Evolutionary conservation across 2,113 vertebrate species (phyloP).

Genomic region (Poecile atricapillus): DNA sequence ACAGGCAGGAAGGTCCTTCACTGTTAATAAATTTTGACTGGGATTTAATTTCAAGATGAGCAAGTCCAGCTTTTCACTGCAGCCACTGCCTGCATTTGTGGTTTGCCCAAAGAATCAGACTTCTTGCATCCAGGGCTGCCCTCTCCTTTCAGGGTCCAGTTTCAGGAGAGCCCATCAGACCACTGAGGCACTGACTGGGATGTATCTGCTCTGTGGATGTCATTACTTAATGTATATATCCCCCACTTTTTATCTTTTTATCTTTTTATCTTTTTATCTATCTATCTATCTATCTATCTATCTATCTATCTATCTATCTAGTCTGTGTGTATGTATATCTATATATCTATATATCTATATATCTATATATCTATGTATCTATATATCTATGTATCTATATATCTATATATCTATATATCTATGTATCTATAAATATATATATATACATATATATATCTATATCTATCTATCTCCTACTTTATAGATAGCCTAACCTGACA

Average conservation of each 20-base stretch:
- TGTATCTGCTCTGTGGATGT: not conserved
- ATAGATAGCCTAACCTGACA: not conserved
- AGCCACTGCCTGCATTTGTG: not conserved
- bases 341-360: too few species aligned
- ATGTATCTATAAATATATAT: not conserved
- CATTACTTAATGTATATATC: not conserved
- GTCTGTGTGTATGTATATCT: too few species aligned
- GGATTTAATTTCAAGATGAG: not conserved
- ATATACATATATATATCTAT: not conserved
- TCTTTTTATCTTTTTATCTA: not conserved
- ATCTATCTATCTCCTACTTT: not conserved
- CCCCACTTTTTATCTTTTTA: not conserved
- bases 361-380: too few species aligned
- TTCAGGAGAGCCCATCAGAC: not conserved
- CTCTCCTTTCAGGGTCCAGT: not conserved
- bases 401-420: too few species aligned
- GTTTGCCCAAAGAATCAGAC: not conserved
- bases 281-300: not conserved
- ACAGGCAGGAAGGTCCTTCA: constrained; percentile 20
- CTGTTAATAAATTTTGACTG: constrained; percentile 20
- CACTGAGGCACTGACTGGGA: accelerated
- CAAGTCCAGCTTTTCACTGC: not conserved
- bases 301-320: not conserved
- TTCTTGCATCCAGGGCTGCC: not conserved
- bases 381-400: too few species aligned